These are phyloP conservation scores for Benthosema pterotum DNA, from an alignment of 2,797 vertebrate genomes.

Conservation along the genomic window DNA sequence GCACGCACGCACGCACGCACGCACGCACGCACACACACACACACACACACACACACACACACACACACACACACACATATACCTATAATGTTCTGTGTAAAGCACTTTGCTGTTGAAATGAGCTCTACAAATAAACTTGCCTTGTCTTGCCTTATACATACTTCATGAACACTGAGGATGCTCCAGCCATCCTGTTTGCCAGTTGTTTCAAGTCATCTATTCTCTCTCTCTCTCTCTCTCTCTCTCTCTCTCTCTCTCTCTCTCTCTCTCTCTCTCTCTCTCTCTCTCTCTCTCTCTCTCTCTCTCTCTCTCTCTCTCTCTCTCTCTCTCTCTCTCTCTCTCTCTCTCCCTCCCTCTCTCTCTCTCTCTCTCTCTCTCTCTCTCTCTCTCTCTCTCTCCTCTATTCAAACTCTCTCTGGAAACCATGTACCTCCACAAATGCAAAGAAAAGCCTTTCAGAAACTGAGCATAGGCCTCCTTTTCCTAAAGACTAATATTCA, in stretches of 20 bases:
- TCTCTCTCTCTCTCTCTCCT: not conserved
- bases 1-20: not conserved
- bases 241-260: not conserved
- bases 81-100: not conserved
- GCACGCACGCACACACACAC: not conserved
- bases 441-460: too few species aligned
- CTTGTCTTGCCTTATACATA: not conserved
- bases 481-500: not conserved
- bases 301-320: not conserved
- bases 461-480: too few species aligned
- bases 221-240: not conserved
- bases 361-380: constrained; percentile 1
- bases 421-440: too few species aligned
- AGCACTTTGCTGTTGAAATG: too few species aligned
- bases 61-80: constrained; percentile 10
- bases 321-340: not conserved
- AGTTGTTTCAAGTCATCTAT: not conserved
- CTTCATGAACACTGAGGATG: not conserved
- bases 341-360: not conserved
- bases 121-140: not conserved
- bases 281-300: too few species aligned
- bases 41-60: constrained; percentile 1
- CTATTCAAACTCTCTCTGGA: too few species aligned
- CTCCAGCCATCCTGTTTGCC: too few species aligned
- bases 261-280: not conserved